phyloP scores from a whole-genome alignment of 2,888 invertebrate genomes.

The Timandra comae region DNA sequence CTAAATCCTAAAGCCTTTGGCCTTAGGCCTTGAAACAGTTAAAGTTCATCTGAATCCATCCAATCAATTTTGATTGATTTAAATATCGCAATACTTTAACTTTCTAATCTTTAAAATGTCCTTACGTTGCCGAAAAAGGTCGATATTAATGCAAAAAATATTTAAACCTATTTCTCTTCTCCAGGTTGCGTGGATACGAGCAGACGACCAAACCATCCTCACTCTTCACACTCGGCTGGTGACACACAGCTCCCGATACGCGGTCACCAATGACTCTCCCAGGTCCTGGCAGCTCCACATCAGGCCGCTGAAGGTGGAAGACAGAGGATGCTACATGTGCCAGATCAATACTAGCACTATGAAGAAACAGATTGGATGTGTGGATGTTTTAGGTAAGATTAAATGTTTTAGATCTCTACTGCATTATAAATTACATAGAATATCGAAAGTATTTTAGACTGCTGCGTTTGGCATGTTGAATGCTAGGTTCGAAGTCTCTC shows the following conservation, averaged over 20 bases:
- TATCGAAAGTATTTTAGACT: background rate
- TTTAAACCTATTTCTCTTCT: too few species aligned
- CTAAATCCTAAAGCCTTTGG: too few species aligned
- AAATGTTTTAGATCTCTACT: too few species aligned
- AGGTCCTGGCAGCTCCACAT: slow-evolving; percentile 85
- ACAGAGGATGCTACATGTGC: slow-evolving; percentile 88
- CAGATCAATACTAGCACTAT: slow-evolving; percentile 86
- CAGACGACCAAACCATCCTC: slow-evolving; percentile 85
- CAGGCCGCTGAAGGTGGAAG: slow-evolving; percentile 82
- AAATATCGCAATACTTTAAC: too few species aligned
- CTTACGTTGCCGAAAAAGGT: too few species aligned
- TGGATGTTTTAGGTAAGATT: slow-evolving; percentile 83
- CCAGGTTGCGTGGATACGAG: slow-evolving; percentile 86
- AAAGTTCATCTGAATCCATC: too few species aligned
- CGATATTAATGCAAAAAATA: too few species aligned
- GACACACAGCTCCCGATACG: slow-evolving; percentile 83
- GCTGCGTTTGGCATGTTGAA: background rate
- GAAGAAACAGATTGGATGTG: slow-evolving; percentile 86
- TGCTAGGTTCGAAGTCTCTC: slow-evolving; percentile 2
- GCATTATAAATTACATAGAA: too few species aligned
- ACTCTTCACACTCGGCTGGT: slow-evolving; percentile 85
- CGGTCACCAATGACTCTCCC: slow-evolving; percentile 82
- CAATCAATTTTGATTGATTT: too few species aligned
- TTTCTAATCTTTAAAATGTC: too few species aligned
- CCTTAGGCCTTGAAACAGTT: too few species aligned